phyloP scores from a whole-genome alignment of 2,113 vertebrate species.

The Clupea harengus region DNA sequence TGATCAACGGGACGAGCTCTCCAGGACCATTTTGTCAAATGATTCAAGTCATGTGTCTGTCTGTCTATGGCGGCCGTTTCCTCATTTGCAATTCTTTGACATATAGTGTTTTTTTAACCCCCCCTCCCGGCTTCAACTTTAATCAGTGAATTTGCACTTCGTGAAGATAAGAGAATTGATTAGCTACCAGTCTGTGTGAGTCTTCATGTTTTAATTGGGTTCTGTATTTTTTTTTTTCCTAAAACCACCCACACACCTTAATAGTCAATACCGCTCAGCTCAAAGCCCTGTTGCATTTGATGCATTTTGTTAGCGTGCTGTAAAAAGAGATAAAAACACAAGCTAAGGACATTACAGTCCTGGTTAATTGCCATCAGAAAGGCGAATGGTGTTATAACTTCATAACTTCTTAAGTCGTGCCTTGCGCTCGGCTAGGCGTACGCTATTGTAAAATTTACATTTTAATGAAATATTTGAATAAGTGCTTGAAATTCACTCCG shows the following conservation, averaged over 20 bases:
- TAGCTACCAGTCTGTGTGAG: slow-evolving; percentile 59
- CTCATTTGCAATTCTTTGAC: slow-evolving; percentile 50
- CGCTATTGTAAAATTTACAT: slow-evolving; percentile 79
- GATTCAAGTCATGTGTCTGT: background rate
- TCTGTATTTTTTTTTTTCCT: slow-evolving; percentile 43
- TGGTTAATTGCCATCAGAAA: slow-evolving; percentile 74
- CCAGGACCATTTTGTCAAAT: slow-evolving; percentile 23
- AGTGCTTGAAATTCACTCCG: slow-evolving; percentile 82
- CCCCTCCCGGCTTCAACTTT: slow-evolving; percentile 55
- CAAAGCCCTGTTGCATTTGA: slow-evolving; percentile 63
- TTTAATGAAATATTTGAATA: slow-evolving; percentile 88
- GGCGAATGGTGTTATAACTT: slow-evolving; percentile 74
- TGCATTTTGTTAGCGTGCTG: slow-evolving; percentile 60
- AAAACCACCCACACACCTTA: slow-evolving; percentile 52
- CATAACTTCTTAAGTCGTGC: slow-evolving; percentile 81
- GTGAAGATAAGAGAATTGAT: slow-evolving; percentile 74
- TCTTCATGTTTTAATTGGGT: slow-evolving; percentile 64
- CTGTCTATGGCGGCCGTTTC: slow-evolving; percentile 6
- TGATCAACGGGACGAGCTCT: slow-evolving; percentile 23
- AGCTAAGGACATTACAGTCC: slow-evolving; percentile 69
- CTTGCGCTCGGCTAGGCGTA: slow-evolving; percentile 77
- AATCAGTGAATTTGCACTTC: slow-evolving; percentile 73
- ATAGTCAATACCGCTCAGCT: slow-evolving; percentile 62
- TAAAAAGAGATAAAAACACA: slow-evolving; percentile 69
- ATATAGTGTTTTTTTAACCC: slow-evolving; percentile 35